Evolutionary conservation across 2,888 invertebrate genomes (phyloP).

Genomic region (Monoplex corrugatus): DNA sequence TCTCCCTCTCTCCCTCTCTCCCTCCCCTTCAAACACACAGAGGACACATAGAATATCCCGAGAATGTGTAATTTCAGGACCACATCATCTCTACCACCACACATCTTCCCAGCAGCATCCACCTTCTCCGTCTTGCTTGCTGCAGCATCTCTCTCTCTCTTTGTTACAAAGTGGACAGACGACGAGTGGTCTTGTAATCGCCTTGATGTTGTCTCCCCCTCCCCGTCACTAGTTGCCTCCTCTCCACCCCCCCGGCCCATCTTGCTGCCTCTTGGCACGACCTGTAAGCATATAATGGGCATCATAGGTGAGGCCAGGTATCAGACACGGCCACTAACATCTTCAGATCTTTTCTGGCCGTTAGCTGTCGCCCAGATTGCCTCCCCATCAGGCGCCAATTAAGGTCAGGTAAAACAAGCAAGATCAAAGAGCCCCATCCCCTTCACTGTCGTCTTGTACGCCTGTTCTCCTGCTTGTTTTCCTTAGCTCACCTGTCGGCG

Average conservation of each 20-base stretch:
- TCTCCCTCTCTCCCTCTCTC: background rate
- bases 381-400: conserved; percentile 38
- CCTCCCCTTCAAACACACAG: too few relatives aligned
- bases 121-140: background rate
- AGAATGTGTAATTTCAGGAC: too few relatives aligned
- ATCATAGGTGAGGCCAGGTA: background rate
- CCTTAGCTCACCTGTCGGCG: conserved; percentile 31
- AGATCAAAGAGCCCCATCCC: conserved; percentile 40
- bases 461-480: conserved; percentile 36
- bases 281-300: conserved; percentile 46
- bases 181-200: background rate
- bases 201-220: background rate
- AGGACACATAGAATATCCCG: too few relatives aligned
- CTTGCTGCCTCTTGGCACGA: background rate
- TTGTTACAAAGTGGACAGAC: background rate
- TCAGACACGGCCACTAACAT: conserved; percentile 13
- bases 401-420: conserved; percentile 47
- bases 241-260: background rate
- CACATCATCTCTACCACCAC: too few relatives aligned
- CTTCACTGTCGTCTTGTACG: conserved; percentile 38
- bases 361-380: conserved; percentile 11
- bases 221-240: background rate
- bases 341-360: conserved; percentile 40
- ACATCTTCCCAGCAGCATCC: too few relatives aligned
- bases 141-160: background rate